These are phyloP conservation scores for Brachionus paranguensis DNA, from an alignment of 1,140 invertebrate species.

Conservation along the genomic window DNA sequence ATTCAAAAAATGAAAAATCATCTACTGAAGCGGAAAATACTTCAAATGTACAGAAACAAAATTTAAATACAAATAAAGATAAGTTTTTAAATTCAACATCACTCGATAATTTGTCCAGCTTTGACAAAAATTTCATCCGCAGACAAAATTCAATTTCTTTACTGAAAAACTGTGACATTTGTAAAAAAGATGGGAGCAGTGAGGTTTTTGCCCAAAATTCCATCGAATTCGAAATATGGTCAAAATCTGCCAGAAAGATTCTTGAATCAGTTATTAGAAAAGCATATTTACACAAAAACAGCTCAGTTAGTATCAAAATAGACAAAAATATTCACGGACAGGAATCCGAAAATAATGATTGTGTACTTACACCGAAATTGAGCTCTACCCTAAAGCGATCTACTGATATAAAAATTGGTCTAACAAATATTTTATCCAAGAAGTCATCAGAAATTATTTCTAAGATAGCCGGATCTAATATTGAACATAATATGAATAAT, in stretches of 20 bases:
- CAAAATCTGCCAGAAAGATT: not conserved
- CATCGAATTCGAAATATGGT: not conserved
- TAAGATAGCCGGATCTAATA: slow-evolving; percentile 7
- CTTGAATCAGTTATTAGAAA: not conserved
- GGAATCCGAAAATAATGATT: not conserved
- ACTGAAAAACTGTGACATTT: not conserved
- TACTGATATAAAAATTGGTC: not conserved
- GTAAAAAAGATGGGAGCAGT: not conserved
- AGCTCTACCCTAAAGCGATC: slow-evolving; percentile 28
- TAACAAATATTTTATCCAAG: not conserved
- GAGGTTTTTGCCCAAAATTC: not conserved
- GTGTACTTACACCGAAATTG: not conserved
- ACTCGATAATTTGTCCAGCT: not conserved
- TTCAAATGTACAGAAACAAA: not conserved
- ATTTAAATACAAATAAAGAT: not conserved
- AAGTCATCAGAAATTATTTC: not conserved
- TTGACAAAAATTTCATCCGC: not conserved
- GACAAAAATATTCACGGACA: not conserved
- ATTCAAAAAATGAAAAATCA: not conserved
- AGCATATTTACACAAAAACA: not conserved
- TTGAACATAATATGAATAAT: slow-evolving; percentile 28
- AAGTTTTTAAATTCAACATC: not conserved
- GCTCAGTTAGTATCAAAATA: not conserved
- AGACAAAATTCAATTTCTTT: not conserved
- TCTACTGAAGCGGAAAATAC: not conserved